Percentiles rank a stretch among this genome's conserved stretches.
Evolutionary conservation across 2,113 vertebrate genomes (phyloP).

Genomic region (Motacilla tschutschensis): DNA sequence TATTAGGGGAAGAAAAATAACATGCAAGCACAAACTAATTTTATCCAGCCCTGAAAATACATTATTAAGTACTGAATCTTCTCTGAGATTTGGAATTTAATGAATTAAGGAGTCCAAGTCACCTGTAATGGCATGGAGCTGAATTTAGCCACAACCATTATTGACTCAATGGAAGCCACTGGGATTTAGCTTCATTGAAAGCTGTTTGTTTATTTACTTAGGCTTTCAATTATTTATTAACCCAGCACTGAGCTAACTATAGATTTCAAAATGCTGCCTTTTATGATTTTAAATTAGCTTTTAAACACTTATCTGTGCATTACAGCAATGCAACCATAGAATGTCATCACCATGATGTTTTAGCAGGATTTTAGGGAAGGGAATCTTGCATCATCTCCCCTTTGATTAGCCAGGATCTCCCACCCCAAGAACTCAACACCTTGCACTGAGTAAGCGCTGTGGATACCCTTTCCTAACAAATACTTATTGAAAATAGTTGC

Average conservation of each 20-base stretch:
- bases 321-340: background rate
- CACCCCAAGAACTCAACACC: background rate
- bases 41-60: background rate
- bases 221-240: background rate
- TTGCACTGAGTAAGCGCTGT: background rate
- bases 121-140: background rate
- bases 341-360: background rate
- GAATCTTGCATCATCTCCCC: background rate
- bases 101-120: background rate
- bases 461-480: background rate
- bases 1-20: background rate
- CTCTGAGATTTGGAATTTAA: background rate
- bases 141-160: background rate
- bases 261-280: background rate
- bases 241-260: background rate
- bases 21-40: conserved; percentile 1
- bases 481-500: background rate
- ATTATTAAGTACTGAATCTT: background rate
- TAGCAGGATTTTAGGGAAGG: background rate
- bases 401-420: background rate
- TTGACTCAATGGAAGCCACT: background rate
- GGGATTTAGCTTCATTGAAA: background rate
- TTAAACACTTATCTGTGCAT: background rate
- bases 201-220: background rate
- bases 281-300: background rate